Evolutionary conservation across 1,140 invertebrate genomes (phyloP).

Genomic region (Brachionus plicatilis): DNA sequence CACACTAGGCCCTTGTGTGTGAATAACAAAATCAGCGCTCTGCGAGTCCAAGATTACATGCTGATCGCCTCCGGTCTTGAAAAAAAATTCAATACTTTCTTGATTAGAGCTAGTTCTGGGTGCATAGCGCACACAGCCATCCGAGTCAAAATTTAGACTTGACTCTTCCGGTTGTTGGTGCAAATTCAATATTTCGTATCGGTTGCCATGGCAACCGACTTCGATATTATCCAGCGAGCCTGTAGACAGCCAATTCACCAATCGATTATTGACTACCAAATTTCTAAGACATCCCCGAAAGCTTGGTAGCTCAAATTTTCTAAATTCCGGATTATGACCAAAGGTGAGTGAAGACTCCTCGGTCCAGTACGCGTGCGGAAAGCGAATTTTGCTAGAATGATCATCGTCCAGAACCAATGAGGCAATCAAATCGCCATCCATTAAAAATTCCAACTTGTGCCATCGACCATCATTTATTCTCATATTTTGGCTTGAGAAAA

Average conservation of each 20-base stretch:
- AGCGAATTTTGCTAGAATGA: background rate
- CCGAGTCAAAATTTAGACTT: background rate
- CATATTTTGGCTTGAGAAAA: background rate
- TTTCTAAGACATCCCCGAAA: constrained; percentile 25
- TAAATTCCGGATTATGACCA: background rate
- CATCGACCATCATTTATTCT: constrained; percentile 6
- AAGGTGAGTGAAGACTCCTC: constrained; percentile 24
- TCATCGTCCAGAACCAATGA: constrained; percentile 34
- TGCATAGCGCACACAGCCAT: background rate
- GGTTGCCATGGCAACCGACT: constrained; percentile 10
- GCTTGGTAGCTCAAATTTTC: background rate
- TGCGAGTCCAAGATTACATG: background rate
- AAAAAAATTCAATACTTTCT: constrained; percentile 24
- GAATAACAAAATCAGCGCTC: background rate
- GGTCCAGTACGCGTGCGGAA: constrained; percentile 5
- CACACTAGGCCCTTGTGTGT: constrained; percentile 32
- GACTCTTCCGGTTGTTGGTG: too few species aligned
- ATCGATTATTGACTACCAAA: constrained; percentile 35
- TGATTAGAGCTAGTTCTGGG: background rate
- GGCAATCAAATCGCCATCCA: background rate
- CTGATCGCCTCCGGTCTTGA: constrained; percentile 20
- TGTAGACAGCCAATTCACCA: constrained; percentile 5
- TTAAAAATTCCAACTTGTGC: constrained; percentile 36
- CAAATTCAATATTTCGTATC: background rate
- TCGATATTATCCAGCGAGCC: constrained; percentile 22